Conservation (phyloP, 2,888 invertebrate genomes). For the Cylindroiulus punctatus region DNA sequence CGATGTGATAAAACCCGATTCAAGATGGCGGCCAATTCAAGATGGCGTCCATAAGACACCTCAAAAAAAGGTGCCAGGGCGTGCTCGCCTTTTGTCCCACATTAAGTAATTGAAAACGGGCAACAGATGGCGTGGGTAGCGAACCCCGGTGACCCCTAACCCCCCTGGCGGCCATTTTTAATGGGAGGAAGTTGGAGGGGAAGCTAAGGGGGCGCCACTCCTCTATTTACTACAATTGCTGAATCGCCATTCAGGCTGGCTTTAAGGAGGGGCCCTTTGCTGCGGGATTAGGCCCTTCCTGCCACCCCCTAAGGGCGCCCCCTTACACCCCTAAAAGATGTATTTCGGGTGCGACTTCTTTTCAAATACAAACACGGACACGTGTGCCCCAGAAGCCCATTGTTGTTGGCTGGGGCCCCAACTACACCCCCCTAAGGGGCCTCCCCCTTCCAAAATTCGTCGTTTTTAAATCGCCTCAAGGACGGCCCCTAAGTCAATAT, state of each 20-base stretch:
- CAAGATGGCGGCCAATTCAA: background rate
- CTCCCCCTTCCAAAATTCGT: no score
- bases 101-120: background rate
- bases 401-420: background rate
- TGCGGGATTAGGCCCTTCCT: background rate
- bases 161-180: background rate
- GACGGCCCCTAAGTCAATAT: no score
- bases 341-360: conserved; percentile 22
- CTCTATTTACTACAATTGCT: background rate
- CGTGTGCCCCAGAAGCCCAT: background rate
- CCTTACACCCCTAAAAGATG: background rate
- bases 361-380: conserved; percentile 13
- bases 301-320: background rate
- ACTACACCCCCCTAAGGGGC: no score
- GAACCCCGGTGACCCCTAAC: background rate
- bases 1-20: background rate
- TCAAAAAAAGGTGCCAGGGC: background rate
- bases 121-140: conserved; percentile 16
- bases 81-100: conserved; percentile 25
- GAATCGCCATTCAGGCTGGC: background rate
- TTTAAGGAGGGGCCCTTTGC: background rate
- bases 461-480: no score
- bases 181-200: background rate
- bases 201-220: background rate
- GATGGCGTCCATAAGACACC: no score